Evolutionary conservation across 2,113 vertebrate species (phyloP), one percentile per base, ranked within the genome.

Genomic region (Plecturocebus donacophilus): DNA sequence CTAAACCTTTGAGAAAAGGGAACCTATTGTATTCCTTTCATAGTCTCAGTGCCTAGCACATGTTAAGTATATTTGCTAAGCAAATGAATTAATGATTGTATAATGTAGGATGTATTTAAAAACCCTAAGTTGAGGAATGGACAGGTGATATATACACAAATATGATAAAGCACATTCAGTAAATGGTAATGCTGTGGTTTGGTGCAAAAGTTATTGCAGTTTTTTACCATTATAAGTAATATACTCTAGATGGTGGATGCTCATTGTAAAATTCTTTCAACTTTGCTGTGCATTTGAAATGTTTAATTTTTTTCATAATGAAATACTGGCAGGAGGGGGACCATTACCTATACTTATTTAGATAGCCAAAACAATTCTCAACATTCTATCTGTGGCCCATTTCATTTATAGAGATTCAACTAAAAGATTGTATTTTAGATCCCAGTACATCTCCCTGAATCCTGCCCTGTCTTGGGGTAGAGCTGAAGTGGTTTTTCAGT

Each of bases 241-340:
- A 47, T 45, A 79, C 64, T 85, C 49, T 75, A 95, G 56, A 85
- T 75, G 30, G 47, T 52, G 13, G 25, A 10, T 93, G 8, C 68
- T 95, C 73, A 71, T 20, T 87, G 40, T 47, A 88, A 82, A 81
- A 77, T n/a, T 89, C 56, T 93, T 71, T 86, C 35, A 83, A 79
- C 21, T 93, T 93, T 77, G 25, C n/a, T 93, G 6, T 54, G 80
- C 85, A 25, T 89, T 93, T 92, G 58, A 96, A 91, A 30, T 13
- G n/a, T 87, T 92, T 94, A 71, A 90, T 94, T 92, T 70, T 88
- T 81, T 96, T 95, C 40, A 79, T 71, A 87, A 91, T n/a, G 90
- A 96, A 85, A 89, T 66, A 79, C 52, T 79, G 35, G 40, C 17
- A 40, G 42, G 12, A 76, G 21, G 21, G 25, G 6, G 58, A 45